Conservation (phyloP, 2,797 vertebrate genomes). For the Amphiprion clarkii region DNA sequence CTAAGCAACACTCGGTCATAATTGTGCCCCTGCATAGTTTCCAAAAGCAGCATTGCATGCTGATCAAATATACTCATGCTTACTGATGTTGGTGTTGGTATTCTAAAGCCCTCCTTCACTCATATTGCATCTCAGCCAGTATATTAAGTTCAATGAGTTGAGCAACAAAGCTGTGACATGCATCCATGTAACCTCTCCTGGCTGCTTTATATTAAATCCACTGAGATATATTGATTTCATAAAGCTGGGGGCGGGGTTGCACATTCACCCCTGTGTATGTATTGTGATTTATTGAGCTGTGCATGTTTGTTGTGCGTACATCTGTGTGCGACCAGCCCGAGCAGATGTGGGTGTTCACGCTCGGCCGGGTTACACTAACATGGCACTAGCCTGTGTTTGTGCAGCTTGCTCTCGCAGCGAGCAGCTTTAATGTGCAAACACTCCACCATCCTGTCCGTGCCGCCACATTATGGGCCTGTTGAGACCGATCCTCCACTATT, state of each 20-base stretch:
- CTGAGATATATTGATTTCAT: slow-evolving; percentile 7
- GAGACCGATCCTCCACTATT: slow-evolving; percentile 30
- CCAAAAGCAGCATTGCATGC: no score
- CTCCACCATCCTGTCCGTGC: slow-evolving; percentile 8
- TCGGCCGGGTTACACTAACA: slow-evolving; percentile 47
- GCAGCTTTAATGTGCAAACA: slow-evolving; percentile 51
- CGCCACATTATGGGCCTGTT: slow-evolving; percentile 44
- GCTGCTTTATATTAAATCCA: not conserved
- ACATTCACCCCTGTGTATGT: not conserved
- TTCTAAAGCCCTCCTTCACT: no score
- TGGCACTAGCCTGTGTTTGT: slow-evolving; percentile 66
- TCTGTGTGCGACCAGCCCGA: slow-evolving; percentile 17
- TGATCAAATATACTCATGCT: no score
- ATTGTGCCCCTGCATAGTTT: no score
- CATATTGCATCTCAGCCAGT: no score
- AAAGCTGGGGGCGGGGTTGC: not conserved
- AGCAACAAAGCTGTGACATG: not conserved
- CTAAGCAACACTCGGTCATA: no score
- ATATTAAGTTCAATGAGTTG: no score
- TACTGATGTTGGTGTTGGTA: no score
- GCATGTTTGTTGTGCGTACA: not conserved
- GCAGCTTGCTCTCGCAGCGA: slow-evolving; percentile 60
- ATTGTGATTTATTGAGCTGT: not conserved
- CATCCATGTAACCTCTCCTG: not conserved
- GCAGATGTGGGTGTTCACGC: slow-evolving; percentile 55